These are phyloP conservation scores for Andrena minutula DNA, from an alignment of 2,888 invertebrate species.

Conservation along the genomic window DNA sequence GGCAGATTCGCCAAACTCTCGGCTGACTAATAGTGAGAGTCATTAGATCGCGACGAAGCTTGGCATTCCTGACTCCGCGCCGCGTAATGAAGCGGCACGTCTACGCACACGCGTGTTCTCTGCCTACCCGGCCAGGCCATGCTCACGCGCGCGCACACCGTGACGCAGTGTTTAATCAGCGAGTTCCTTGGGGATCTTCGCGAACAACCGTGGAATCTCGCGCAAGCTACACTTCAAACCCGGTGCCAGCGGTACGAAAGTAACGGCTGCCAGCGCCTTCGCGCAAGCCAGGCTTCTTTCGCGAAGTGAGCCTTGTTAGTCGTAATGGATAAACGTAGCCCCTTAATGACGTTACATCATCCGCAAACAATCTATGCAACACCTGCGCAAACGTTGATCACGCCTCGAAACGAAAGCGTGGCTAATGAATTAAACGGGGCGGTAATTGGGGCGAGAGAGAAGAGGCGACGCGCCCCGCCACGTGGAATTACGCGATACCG, in stretches of 20 bases:
- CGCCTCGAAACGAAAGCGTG: conserved; percentile 11
- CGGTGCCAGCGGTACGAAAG: neutral
- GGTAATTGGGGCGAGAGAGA: conserved; percentile 43
- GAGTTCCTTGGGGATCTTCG: conserved; percentile 20
- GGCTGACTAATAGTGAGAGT: conserved; percentile 56
- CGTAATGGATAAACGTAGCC: conserved; percentile 34
- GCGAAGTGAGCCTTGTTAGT: conserved; percentile 25
- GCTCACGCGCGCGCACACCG: neutral
- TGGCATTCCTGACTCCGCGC: conserved; percentile 58
- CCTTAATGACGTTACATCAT: conserved; percentile 49
- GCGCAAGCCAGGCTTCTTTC: neutral
- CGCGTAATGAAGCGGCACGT: conserved; percentile 61
- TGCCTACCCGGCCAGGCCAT: neutral
- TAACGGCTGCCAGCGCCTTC: neutral
- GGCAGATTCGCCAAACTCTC: conserved; percentile 60
- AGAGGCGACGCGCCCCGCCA: conserved; percentile 33
- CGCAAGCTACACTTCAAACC: neutral
- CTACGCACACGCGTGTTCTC: neutral
- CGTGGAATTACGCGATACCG: conserved; percentile 42
- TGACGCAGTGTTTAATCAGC: conserved; percentile 42
- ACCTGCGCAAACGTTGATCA: conserved; percentile 40
- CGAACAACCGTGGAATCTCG: conserved; percentile 11
- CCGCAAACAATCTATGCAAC: conserved; percentile 34
- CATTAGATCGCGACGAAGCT: conserved; percentile 66
- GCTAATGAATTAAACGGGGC: conserved; percentile 43